Base-by-base conservation (phyloP, 2,113 vertebrate species). In the Puntigrus tetrazona region DNA sequence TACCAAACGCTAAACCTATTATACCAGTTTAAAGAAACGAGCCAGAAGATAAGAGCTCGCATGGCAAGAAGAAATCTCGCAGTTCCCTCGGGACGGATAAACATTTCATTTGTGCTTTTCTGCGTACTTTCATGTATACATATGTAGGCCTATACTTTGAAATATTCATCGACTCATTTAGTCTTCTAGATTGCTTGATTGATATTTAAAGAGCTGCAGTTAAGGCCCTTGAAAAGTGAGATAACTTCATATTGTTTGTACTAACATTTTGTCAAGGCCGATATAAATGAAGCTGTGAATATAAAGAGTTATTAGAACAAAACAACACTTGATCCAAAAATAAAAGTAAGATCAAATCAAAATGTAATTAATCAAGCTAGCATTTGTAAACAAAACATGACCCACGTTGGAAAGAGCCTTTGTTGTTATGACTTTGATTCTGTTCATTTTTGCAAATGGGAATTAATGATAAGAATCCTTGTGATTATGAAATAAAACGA, bases 251-350 rank as follows among this genome's bases (percentile, higher is more conserved):
- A 47, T 55, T 0, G 45, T 82, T 82, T 70, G 59, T 67, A 67
- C 27, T 50, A 34, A 65, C 10, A 50, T 67, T 67, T 22, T 65
- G 63, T 81, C 20, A 82, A 82, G 43, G 45, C 22, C 6, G 1
- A 70, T 70, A 52, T 34, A 70, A 67, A 81, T 69, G 52, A 69
- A 84, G 88, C 77, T 87, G 83, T 80, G 86, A 86, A 89, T 91
- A 67, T 70, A 70, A 82, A 90, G 89, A 86, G 45, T 90, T 91
- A 86, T 90, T 88, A 57, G 38, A 77, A 79, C 16, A 78, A 83
- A 82, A 36, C 2, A 50, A 70, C 16, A 61, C 45, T 69, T 27
- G 38, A 61, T 81, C 81, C 75, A 59, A 79, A 82, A 84, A 76
- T 63, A 78, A 84, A 87, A 82, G 59, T 76, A 72, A 85, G 82